A percentile compares a stretch with the other conserved stretches of the same genome.
These are phyloP conservation scores for Hoplostethus mediterraneus DNA, from an alignment of 2,797 vertebrate species.

Conservation along the genomic window DNA sequence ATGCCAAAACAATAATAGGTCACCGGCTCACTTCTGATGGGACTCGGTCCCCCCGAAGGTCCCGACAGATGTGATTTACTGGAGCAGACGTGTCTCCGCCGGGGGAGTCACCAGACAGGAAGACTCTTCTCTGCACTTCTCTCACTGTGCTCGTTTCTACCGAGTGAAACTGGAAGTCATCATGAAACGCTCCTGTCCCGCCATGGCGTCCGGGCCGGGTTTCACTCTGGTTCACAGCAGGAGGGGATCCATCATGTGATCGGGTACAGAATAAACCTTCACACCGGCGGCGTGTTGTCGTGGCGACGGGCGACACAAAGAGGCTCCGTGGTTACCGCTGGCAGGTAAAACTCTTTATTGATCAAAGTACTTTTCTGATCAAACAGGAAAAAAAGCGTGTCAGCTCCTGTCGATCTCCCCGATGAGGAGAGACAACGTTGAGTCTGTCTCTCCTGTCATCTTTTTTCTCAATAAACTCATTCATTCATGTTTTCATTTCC, in stretches of 20 bases:
- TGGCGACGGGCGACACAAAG: no score
- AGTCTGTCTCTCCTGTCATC: no score
- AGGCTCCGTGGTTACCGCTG: slow-evolving; percentile 16
- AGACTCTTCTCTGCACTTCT: background rate
- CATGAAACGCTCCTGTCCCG: no score
- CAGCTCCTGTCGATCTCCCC: background rate
- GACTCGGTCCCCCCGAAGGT: background rate
- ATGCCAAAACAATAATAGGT: slow-evolving; percentile 12
- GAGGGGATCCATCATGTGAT: no score
- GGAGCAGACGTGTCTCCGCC: background rate
- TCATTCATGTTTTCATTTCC: no score
- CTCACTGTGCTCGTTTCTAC: background rate
- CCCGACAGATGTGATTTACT: slow-evolving; percentile 23
- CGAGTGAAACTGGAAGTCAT: background rate
- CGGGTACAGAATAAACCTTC: background rate
- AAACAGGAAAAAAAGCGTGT: slow-evolving; percentile 15
- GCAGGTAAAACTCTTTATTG: slow-evolving; percentile 44
- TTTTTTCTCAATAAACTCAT: no score
- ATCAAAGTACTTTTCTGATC: slow-evolving; percentile 48
- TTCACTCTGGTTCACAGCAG: no score
- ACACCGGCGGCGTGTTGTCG: background rate
- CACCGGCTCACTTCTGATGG: slow-evolving; percentile 16
- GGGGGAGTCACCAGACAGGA: background rate
- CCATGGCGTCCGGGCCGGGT: no score
- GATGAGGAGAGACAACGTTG: no score